Percentiles rank a stretch among this genome's conserved stretches.
Evolutionary conservation across 2,888 invertebrate species (phyloP).

Genomic region (Trimorus sp.): DNA sequence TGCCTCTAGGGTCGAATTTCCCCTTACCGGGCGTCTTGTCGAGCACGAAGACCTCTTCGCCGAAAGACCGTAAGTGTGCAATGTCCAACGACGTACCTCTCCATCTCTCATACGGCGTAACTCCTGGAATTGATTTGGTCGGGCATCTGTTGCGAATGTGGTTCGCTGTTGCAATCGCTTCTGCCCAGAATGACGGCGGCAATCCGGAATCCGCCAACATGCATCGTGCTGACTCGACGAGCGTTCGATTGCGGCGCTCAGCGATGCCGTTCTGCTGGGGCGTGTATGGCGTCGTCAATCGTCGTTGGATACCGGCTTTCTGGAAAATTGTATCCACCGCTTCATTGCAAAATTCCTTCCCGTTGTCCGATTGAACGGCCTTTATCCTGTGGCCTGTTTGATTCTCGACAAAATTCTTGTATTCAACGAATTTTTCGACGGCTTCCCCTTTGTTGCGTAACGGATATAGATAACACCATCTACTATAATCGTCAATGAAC

Average conservation of each 20-base stretch:
- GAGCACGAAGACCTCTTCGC: constrained; percentile 11
- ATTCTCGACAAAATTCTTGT: constrained; percentile 56
- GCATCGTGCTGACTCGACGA: constrained; percentile 39
- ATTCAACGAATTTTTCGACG: constrained; percentile 54
- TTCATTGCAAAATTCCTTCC: constrained; percentile 49
- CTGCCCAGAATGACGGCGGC: constrained; percentile 29
- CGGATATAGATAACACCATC: constrained; percentile 64
- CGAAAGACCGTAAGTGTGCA: constrained; percentile 21
- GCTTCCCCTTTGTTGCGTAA: constrained; percentile 57
- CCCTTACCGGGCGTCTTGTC: constrained; percentile 17
- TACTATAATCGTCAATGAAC: constrained; percentile 68
- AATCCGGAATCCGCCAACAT: constrained; percentile 16
- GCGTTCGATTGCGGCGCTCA: background rate
- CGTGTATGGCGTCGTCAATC: constrained; percentile 69
- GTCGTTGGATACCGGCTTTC: constrained; percentile 68
- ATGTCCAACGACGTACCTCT: constrained; percentile 12
- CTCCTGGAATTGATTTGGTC: constrained; percentile 17
- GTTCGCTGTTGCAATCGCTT: constrained; percentile 38
- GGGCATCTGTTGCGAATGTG: constrained; percentile 26
- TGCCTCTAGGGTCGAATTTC: constrained; percentile 33
- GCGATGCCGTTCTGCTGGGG: constrained; percentile 71
- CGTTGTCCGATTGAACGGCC: constrained; percentile 60
- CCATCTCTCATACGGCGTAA: constrained; percentile 11
- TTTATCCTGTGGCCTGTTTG: constrained; percentile 59
- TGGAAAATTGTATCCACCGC: constrained; percentile 19